Evolutionary conservation across 1,140 invertebrate species (phyloP), one percentile per base, ranked within the genome.

Genomic region (Cylas formicarius): DNA sequence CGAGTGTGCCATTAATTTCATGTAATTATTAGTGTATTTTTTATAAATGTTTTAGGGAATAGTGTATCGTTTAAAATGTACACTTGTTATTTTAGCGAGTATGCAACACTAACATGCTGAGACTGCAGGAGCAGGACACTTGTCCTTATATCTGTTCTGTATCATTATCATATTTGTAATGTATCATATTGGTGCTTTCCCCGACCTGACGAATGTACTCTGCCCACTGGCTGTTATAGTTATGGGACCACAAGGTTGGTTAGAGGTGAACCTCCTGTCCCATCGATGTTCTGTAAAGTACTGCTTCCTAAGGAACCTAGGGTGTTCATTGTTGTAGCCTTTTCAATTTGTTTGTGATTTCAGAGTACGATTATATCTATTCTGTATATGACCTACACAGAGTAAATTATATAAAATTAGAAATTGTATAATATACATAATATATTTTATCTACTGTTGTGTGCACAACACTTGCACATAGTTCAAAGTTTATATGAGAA

Each of bases 371-470:
- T 57, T 9, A 58, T 51, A 56, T 60, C 54, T 60, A 58, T 60
- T 60, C 54, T 60, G 53, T 57, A 61, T 60, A 63, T 58, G 53
- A 63, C 59, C 55, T 57, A 58, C 52, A 55, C 54, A 52, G 55
- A 56, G 48, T 48, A 55, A 53, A 56, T 58, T 59, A 59, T 57
- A 61, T 61, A 57, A 57, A 36, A 51, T 50, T 47, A 49, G 42
- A 54, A 47, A 58, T 60, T 58, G 58, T 57, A 60, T 55, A 45
- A 52, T 57, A 60, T 57, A 60, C 45, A 60, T 61, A 62, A 52
- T 49, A 56, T 65, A 65, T 65, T 63, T 65, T 65, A 63, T 63
- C 61, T 65, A 65, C 61, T 65, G 63, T 65, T 63, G 60, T 65
- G 63, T 63, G 60, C 63, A 65, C 63, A 55, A 59, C 57, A 57